Evolutionary conservation across 2,797 vertebrate species (phyloP), one percentile per base, ranked within the genome.

Genomic region (Trematomus bernacchii): DNA sequence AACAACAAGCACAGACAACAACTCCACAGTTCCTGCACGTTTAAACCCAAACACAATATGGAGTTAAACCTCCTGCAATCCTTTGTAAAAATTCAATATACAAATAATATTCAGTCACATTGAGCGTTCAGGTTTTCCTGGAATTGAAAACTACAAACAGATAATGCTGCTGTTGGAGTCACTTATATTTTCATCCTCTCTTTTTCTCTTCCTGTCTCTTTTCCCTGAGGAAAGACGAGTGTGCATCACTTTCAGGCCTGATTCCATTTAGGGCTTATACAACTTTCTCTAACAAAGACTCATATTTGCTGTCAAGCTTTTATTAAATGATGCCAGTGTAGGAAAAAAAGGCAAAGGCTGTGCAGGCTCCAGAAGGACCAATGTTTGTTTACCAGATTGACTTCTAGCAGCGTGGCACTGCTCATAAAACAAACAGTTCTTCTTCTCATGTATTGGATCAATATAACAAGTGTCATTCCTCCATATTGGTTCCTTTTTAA

Each of bases 281-380:
- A 93, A 89, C 71, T 75, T 88, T 90, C 73, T 90, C 73, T 79
- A 85, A 92, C 77, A 76, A 71, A 84, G 70, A 93, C 89, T 82
- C 86, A 91, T 89, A 91, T 94, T 94, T 93, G 84, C 86, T 92
- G 86, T 91, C 91, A 88, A 80, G 63, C 78, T 72, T 82, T 77
- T 73, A 90, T 92, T 77, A 46, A 85, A 85, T 90, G 83, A 84
- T 74, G 63, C 59, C 75, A 76, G 46, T 15, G 63, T 54, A 73
- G 37, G 18, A 43, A n/a, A 66, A 42, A 52, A 59, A 37, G 37
- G 42, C 77, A 61, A 65, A 69, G 67, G 63, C 72, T 70, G 37
- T 57, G 62, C 21, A 30, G 70, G 15, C 76, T 77, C 33, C 43
- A 67, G 43, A 53, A 68, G 66, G 16, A 66, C 67, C 52, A 21